Conservation (phyloP, 2,113 vertebrate genomes). For the Chaetodon trifascialis region DNA sequence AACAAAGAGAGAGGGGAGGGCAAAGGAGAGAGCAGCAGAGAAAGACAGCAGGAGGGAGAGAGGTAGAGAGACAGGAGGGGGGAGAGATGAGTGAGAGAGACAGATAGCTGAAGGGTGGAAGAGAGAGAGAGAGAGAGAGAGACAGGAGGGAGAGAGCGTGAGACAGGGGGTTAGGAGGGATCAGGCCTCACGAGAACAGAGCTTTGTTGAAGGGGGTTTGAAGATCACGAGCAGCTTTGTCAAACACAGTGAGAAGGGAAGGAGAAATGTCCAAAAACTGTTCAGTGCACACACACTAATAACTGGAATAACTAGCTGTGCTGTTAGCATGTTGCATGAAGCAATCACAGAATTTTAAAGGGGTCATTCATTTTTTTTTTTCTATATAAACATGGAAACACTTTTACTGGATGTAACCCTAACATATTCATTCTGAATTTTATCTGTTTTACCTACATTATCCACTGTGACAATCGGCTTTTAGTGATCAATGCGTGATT, state of each 20-base stretch:
- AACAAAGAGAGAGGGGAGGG: slow-evolving; percentile 78
- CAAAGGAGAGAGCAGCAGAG: slow-evolving; percentile 64
- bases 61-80: slow-evolving; percentile 39
- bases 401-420: not conserved
- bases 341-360: not conserved
- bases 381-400: not conserved
- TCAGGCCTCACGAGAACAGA: slow-evolving; percentile 73
- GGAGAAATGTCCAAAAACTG: slow-evolving; percentile 60
- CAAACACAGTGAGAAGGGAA: slow-evolving; percentile 52
- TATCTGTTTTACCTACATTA: not conserved
- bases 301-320: not conserved
- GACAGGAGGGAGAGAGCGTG: slow-evolving; percentile 30
- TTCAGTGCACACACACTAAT: slow-evolving; percentile 6
- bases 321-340: slow-evolving; percentile 27
- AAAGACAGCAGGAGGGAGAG: slow-evolving; percentile 46
- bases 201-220: slow-evolving; percentile 80
- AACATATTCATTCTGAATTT: no score
- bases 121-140: slow-evolving; percentile 50
- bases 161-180: slow-evolving; percentile 57
- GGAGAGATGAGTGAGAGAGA: slow-evolving; percentile 41
- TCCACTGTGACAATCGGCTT: not conserved
- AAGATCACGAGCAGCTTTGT: slow-evolving; percentile 80
- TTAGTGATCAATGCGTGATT: not conserved
- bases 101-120: slow-evolving; percentile 42
- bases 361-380: not conserved